phyloP scores from a whole-genome alignment of 2,888 invertebrate genomes.

The Fragum whitleyi region DNA sequence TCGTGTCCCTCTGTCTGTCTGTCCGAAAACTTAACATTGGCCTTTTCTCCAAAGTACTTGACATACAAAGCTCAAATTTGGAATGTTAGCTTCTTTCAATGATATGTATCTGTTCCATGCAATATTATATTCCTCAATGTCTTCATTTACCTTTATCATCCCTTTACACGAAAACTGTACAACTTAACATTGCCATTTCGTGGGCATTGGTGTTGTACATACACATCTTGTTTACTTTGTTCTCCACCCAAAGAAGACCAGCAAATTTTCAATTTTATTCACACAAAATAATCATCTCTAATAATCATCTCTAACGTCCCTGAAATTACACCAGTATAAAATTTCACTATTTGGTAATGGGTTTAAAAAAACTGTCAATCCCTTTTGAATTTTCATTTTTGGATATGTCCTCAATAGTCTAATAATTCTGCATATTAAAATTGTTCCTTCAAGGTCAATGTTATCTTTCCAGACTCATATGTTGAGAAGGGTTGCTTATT shows the following conservation, averaged over 20 bases:
- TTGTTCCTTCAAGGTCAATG: background rate
- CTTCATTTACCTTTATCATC: background rate
- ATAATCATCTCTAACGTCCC: too few relatives aligned
- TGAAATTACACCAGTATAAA: too few relatives aligned
- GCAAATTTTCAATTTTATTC: too few relatives aligned
- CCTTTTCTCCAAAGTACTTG: background rate
- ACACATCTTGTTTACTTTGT: background rate
- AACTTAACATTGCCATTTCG: too few relatives aligned
- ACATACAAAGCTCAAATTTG: too few relatives aligned
- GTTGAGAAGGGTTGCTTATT: background rate
- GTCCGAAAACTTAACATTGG: background rate
- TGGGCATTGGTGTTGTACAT: background rate
- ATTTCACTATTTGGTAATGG: too few relatives aligned
- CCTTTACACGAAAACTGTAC: background rate
- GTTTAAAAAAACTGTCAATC: too few relatives aligned
- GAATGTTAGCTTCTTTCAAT: background rate
- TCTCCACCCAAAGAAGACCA: too few relatives aligned
- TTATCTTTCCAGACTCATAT: background rate
- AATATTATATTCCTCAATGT: background rate
- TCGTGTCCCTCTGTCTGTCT: background rate
- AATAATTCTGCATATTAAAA: too few relatives aligned
- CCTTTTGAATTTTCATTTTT: too few relatives aligned
- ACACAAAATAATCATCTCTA: too few relatives aligned
- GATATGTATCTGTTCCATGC: background rate
- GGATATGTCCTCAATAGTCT: too few relatives aligned